Evolutionary conservation across 2,113 vertebrate genomes (phyloP).

Genomic region (Cynocephalus volans): DNA sequence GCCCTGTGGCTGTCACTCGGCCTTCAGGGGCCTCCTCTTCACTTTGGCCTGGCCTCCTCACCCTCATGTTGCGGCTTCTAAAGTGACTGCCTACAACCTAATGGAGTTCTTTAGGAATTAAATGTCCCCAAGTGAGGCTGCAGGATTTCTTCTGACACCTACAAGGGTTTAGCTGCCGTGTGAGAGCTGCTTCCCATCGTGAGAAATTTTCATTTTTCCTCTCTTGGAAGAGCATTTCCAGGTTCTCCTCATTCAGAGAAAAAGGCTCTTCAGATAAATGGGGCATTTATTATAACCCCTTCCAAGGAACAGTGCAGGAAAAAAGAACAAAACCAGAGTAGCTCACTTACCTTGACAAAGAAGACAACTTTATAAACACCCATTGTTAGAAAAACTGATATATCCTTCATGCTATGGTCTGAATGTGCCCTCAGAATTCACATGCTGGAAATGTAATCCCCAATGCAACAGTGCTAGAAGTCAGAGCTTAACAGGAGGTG

Average conservation of each 20-base stretch:
- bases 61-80: not conserved
- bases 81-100: rapidly evolving
- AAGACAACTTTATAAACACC: no score
- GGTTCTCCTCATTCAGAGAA: not conserved
- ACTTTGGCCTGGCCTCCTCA: not conserved
- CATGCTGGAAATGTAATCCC: not conserved
- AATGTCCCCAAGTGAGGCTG: not conserved
- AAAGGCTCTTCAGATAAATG: not conserved
- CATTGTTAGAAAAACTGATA: no score
- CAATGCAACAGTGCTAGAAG: not conserved
- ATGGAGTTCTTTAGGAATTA: not conserved
- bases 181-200: not conserved
- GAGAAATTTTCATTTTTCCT: not conserved
- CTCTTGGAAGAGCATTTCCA: not conserved
- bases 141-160: not conserved
- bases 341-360: no score
- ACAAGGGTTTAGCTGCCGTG: no score
- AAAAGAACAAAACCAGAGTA: not conserved
- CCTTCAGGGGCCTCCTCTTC: not conserved
- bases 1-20: no score
- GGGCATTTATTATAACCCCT: no score
- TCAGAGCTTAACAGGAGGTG: no score
- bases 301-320: not conserved
- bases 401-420: not conserved
- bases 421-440: no score